phyloP scores from a whole-genome alignment of 2,113 vertebrate species.

The Syrrhaptes paradoxus region DNA sequence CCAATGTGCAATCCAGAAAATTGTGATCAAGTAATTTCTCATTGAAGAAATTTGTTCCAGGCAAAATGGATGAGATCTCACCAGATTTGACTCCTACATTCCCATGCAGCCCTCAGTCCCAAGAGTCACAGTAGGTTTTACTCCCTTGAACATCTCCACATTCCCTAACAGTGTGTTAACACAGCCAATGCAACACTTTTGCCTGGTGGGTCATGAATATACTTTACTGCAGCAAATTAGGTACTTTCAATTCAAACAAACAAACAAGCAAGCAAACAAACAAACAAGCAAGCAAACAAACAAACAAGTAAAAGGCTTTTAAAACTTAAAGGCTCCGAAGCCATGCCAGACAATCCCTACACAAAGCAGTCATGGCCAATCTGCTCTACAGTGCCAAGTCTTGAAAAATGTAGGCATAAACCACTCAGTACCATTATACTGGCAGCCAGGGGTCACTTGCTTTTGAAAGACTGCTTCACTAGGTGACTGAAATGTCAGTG shows the following conservation, averaged over 20 bases:
- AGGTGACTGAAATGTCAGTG: not conserved
- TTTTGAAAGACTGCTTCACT: not conserved
- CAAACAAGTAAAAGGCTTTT: not conserved
- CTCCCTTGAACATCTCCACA: not conserved
- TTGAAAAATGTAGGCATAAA: not conserved
- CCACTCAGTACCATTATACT: too few relatives aligned
- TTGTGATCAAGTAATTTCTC: not conserved
- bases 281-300: not conserved
- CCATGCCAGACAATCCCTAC: not conserved
- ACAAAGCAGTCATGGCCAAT: not conserved
- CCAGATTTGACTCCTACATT: not conserved
- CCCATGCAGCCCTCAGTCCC: not conserved
- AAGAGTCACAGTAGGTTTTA: not conserved
- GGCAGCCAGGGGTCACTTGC: not conserved
- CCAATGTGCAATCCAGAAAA: not conserved
- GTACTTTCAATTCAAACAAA: not conserved
- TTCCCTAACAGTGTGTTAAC: not conserved
- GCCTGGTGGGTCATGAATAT: not conserved
- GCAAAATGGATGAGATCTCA: not conserved
- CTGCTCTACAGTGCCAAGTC: not conserved
- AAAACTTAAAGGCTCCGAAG: not conserved
- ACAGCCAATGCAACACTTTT: not conserved
- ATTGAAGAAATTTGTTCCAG: not conserved
- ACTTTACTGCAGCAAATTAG: not conserved
- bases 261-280: not conserved